Conservation (phyloP, 2,113 vertebrate genomes). For the Lophotis ruficrista region DNA sequence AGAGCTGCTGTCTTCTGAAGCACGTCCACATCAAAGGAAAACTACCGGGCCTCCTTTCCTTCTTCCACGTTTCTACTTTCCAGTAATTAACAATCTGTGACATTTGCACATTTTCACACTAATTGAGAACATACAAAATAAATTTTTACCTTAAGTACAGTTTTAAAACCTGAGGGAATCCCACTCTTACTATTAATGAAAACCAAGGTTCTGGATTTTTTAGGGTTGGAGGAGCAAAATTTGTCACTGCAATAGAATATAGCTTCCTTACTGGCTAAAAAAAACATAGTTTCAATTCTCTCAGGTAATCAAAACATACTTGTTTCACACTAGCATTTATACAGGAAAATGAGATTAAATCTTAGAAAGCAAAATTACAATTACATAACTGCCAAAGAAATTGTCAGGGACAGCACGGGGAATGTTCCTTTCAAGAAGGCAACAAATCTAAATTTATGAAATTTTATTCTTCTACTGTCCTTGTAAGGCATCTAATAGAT, state of each 20-base stretch:
- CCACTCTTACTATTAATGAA: neutral
- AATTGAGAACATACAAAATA: neutral
- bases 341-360: neutral
- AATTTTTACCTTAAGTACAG: neutral
- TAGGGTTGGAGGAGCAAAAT: neutral
- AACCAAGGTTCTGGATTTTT: neutral
- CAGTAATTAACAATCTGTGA: constrained; percentile 30
- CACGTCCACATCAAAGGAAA: neutral
- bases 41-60: neutral
- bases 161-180: neutral
- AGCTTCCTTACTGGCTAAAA: neutral
- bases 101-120: constrained; percentile 11
- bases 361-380: neutral
- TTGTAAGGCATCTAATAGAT: neutral
- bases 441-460: neutral
- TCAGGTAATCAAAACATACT: neutral
- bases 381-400: neutral
- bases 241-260: neutral
- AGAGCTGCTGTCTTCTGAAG: neutral
- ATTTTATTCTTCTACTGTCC: neutral
- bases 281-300: neutral
- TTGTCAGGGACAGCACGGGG: neutral
- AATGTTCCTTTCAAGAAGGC: neutral
- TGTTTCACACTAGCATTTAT: neutral
- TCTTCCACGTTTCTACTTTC: neutral